Evolutionary conservation across 2,888 invertebrate species (phyloP), one percentile per base, ranked within the genome.

Genomic region (Hirtodrosophila duncani): DNA sequence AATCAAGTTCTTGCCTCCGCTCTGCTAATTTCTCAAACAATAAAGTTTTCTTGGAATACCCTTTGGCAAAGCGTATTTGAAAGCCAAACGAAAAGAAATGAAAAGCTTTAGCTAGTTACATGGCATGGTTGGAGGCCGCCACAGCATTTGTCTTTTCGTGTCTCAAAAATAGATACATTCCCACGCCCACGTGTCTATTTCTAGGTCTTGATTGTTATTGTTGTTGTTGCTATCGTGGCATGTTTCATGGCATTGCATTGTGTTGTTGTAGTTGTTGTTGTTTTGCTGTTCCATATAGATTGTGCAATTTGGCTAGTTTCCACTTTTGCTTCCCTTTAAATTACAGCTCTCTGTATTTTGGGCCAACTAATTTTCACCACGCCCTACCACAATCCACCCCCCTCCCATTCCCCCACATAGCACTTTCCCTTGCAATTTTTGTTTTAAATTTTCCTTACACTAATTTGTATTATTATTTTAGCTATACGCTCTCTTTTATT

Each of bases 101-200:
- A 46, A 59, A 50, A 56, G 18, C 46, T 46, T 14, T 27, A 27
- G 42, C n/a, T n/a, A n/a, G n/a, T n/a, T n/a, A n/a, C n/a, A n/a
- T n/a, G n/a, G n/a, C n/a, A n/a, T n/a, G n/a, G n/a, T n/a, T n/a
- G n/a, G n/a, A n/a, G n/a, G n/a, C n/a, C n/a, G n/a, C n/a, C n/a
- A n/a, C 27, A n/a, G 11, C 23, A 45, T 45, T 56, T 46, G 52
- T 36, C 18, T 42, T 17, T 39, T 16, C 29, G 42, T 52, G 59
- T 31, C 45, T 55, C 57, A 57, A 39, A 70, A 68, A 78, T 75
- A 75, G 71, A 64, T 56, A 56, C 37, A 64, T 75, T 75, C 75
- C 78, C 75, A 75, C 75, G 75, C 75, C 78, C 75, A 75, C 78
- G 64, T 68, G 61, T 67, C 78, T 75, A 75, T 75, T 75, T 75